Percentiles rank a stretch among this genome's conserved stretches.
Conservation (phyloP, 2,888 invertebrate species). For the Hypomecis punctinalis region DNA sequence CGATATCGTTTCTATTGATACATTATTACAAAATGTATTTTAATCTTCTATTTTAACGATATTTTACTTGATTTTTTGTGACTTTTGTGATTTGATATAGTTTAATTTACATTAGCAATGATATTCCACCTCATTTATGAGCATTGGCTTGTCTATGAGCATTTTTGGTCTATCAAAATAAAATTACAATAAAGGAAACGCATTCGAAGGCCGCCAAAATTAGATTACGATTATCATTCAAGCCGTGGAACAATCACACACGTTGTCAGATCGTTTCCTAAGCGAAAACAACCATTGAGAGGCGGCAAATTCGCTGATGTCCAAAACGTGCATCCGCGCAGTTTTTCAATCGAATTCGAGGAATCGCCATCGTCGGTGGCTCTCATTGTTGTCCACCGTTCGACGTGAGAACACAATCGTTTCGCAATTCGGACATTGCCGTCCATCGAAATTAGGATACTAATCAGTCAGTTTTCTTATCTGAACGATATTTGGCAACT, state of each 20-base stretch:
- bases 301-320: conserved; percentile 75
- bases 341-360: conserved; percentile 82
- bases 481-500: conserved; percentile 42
- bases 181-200: conserved; percentile 28
- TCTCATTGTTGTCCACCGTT: conserved; percentile 79
- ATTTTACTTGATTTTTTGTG: too few relatives aligned
- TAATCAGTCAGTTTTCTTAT: conserved; percentile 54
- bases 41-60: too few relatives aligned
- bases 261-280: conserved; percentile 56
- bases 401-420: conserved; percentile 83
- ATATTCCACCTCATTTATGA: too few relatives aligned
- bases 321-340: conserved; percentile 83
- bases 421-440: conserved; percentile 69
- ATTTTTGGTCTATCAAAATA: not conserved
- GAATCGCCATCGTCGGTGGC: conserved; percentile 82
- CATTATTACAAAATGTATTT: too few relatives aligned
- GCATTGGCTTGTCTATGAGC: too few relatives aligned
- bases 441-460: conserved; percentile 63
- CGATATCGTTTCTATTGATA: not conserved
- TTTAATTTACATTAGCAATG: not conserved
- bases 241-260: conserved; percentile 36
- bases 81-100: too few relatives aligned
- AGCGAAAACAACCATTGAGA: conserved; percentile 68
- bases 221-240: conserved; percentile 33
- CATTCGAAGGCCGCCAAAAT: conserved; percentile 14